phyloP scores from a whole-genome alignment of 2,888 invertebrate genomes.

The Tribolium freemani region DNA sequence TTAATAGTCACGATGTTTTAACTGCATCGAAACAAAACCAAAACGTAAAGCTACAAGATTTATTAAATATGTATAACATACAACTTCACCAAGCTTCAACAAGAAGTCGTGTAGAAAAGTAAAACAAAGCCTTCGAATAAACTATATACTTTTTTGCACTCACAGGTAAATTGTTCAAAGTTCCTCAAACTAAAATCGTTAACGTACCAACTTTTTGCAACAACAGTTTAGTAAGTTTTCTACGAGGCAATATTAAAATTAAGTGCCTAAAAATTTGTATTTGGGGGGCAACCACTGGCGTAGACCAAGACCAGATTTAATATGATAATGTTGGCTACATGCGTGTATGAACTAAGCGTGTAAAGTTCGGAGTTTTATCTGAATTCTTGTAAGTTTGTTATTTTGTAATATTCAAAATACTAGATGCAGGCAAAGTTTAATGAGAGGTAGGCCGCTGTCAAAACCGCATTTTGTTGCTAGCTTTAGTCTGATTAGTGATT shows the following conservation, averaged over 20 bases:
- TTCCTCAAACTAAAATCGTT: background rate
- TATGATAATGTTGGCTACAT: no score
- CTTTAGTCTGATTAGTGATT: background rate
- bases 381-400: background rate
- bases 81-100: background rate
- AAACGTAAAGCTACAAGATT: background rate
- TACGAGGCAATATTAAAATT: no score
- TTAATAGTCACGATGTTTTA: background rate
- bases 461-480: background rate
- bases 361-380: background rate
- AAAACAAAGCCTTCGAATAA: background rate
- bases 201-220: background rate
- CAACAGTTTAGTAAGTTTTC: no score
- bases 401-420: constrained; percentile 15
- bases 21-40: background rate
- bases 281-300: background rate
- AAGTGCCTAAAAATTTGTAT: background rate
- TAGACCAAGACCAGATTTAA: no score
- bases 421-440: constrained; percentile 6
- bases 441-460: constrained; percentile 6
- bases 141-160: background rate
- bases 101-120: background rate
- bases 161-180: background rate
- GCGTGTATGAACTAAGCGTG: no score
- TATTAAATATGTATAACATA: background rate